Conservation (phyloP, 2,113 vertebrate species). For the Drymodes brunneopygia region DNA sequence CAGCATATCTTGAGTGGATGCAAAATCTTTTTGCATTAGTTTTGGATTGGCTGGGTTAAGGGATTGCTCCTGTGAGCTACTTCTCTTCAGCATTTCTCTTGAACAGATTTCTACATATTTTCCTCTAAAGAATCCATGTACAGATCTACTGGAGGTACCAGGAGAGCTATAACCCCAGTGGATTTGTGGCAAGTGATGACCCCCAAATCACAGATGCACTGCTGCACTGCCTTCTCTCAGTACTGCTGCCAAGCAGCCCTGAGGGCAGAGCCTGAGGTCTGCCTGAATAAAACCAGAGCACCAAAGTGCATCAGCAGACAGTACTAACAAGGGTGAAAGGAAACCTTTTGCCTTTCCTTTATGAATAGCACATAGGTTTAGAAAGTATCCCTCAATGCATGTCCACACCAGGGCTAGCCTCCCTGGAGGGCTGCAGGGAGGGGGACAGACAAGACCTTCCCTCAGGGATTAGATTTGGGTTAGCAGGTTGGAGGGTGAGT, state of each 20-base stretch:
- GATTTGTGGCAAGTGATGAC: not conserved
- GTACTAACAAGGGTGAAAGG: not conserved
- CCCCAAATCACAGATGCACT: not conserved
- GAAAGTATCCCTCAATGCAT: not conserved
- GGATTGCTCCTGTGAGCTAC: not conserved
- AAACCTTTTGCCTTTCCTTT: not conserved
- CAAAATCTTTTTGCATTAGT: not conserved
- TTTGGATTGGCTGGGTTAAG: not conserved
- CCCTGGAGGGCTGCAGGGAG: not conserved
- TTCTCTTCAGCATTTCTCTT: not conserved
- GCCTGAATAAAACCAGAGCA: not conserved
- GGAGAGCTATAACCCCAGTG: not conserved
- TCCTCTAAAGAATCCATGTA: not conserved
- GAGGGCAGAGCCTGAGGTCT: not conserved
- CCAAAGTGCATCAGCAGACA: not conserved
- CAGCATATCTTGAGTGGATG: not conserved
- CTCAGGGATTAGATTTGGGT: fast-evolving
- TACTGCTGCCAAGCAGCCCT: not conserved
- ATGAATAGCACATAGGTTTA: fast-evolving
- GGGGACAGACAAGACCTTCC: not conserved
- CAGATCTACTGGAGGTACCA: not conserved
- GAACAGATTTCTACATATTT: not conserved
- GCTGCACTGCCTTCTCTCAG: not conserved
- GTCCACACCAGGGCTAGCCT: not conserved
- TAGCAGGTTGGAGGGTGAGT: not conserved